Conservation (phyloP, 2,888 invertebrate genomes). For the Alloscopus bannaensis region DNA sequence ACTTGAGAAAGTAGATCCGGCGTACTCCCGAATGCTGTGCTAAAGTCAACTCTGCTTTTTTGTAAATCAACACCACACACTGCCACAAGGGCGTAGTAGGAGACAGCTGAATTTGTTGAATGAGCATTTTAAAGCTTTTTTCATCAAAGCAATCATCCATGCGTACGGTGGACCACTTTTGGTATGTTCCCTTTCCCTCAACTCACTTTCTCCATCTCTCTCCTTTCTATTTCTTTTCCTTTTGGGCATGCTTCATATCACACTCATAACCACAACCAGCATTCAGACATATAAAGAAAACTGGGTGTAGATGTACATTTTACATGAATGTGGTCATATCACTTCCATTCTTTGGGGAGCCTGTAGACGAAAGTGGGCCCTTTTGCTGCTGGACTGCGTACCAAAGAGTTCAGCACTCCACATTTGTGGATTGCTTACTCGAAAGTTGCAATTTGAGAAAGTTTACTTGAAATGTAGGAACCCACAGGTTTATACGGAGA, state of each 20-base stretch:
- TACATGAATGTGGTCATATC: background rate
- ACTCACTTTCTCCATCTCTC: background rate
- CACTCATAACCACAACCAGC: background rate
- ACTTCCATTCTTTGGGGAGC: too few relatives aligned
- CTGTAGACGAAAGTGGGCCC: too few relatives aligned
- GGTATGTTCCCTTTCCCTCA: conserved; percentile 1
- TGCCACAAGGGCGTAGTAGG: too few relatives aligned
- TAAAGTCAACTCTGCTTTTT: background rate
- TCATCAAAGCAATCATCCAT: conserved; percentile 39
- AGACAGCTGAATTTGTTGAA: conserved; percentile 16
- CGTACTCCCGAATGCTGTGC: too few relatives aligned
- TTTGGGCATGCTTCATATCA: conserved; percentile 1
- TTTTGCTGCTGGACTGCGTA: too few relatives aligned
- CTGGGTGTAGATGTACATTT: background rate
- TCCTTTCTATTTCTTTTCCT: background rate
- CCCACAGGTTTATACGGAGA: too few relatives aligned
- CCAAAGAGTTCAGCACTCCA: too few relatives aligned
- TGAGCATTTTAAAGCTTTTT: conserved; percentile 30
- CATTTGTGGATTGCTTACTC: too few relatives aligned
- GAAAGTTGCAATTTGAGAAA: too few relatives aligned
- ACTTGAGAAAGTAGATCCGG: background rate
- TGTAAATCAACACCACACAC: too few relatives aligned
- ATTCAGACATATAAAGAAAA: background rate
- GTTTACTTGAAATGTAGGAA: too few relatives aligned
- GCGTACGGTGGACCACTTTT: conserved; percentile 24